Base-by-base conservation (phyloP, 64 coral and sea anemone genomes). In the Astreopora myriophthalma region DNA sequence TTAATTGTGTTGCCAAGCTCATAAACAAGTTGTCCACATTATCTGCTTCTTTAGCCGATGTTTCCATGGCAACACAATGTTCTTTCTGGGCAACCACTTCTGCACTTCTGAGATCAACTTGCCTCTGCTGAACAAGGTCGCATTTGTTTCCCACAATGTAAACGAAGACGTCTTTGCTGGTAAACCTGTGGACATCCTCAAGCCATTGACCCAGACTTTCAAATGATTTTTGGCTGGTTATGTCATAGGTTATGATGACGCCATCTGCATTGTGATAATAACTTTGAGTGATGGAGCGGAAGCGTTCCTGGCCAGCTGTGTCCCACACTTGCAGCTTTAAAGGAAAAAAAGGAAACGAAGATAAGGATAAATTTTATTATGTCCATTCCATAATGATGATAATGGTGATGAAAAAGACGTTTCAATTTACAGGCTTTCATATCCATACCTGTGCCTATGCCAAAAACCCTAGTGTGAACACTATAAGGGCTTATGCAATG, bases 251-350 rank as follows among this genome's bases (percentile, higher is more conserved):
- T 48, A 99, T 79, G 38, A 99, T 88, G 3, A 99, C 97, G 3
- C 94, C 97, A 94, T 99, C 94, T 52, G 97, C 94, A 72, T 96
- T 99, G 28, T 99, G 90, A 26, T 99, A 99, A 48, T 99, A 99
- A 48, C 97, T 99, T 33, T 99, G 97, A 67, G 97, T 99, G 3
- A 99, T 85, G 26, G 97, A 99, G 19, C 94, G 91, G 69, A 99
- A 99, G 0, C 97, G 68, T 39, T 99, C 97, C 49, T 99, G 97
- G 36, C 97, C 97, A 17, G 97, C 97, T 28, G 97, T 99, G 42
- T 99, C 97, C 97, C 97, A 99, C 29, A 99, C 60, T 93, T 99
- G 97, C 52, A 99, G 69, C 97, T 99, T 19, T 26, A 96, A 90
- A 78, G 79, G 40, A 90, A 67, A 79, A n/a, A 65, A 85, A 86